Evolutionary conservation across 2,888 invertebrate species (phyloP).

Genomic region (Epirrita christyi): DNA sequence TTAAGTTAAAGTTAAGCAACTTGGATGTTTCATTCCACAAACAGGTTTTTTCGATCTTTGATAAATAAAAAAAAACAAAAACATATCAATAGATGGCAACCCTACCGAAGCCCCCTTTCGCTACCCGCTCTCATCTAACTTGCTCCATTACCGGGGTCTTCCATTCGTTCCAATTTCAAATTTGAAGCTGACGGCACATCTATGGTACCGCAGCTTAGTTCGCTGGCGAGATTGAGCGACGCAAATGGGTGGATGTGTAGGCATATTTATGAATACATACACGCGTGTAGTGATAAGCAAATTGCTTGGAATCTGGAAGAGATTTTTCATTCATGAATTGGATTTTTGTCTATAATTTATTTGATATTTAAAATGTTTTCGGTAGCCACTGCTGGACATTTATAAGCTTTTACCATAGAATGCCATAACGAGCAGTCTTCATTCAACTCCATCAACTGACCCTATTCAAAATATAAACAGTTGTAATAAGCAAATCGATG

Average conservation of each 20-base stretch:
- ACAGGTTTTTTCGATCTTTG: too few species aligned
- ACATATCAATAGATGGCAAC: conserved; percentile 19
- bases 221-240: conserved; percentile 50
- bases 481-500: too few species aligned
- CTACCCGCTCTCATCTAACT: conserved; percentile 79
- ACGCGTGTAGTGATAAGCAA: conserved; percentile 22
- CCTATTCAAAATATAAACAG: too few species aligned
- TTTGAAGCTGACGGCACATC: conserved; percentile 78
- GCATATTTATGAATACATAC: conserved; percentile 24
- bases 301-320: conserved; percentile 15
- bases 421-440: too few species aligned
- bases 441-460: too few species aligned
- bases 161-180: conserved; percentile 84
- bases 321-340: conserved; percentile 3
- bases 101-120: conserved; percentile 45
- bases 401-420: too few species aligned
- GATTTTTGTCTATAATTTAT: background rate
- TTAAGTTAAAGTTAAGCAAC: too few species aligned
- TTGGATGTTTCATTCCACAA: too few species aligned
- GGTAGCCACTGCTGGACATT: too few species aligned
- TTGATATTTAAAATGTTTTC: too few species aligned
- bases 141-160: conserved; percentile 79
- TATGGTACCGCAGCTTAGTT: conserved; percentile 69
- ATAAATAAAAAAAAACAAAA: too few species aligned
- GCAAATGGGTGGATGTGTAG: conserved; percentile 24